Evolutionary conservation across 2,888 invertebrate genomes (phyloP).

Genomic region (Plemyria rubiginata): DNA sequence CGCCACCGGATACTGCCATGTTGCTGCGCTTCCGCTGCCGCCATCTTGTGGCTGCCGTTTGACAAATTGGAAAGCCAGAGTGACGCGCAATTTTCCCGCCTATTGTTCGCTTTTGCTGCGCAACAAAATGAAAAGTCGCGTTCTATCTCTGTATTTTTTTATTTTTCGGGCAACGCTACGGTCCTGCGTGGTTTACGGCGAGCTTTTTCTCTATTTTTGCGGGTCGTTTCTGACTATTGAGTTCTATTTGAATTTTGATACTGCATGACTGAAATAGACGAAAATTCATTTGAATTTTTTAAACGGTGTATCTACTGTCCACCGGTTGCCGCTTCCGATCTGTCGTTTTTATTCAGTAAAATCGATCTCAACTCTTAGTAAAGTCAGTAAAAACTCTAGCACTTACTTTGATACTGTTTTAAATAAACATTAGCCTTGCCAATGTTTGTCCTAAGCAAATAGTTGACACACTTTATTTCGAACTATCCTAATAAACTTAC

Average conservation of each 20-base stretch:
- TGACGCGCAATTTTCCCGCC: constrained; percentile 85
- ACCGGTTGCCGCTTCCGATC: not conserved
- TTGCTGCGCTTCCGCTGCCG: constrained; percentile 70
- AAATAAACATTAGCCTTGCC: too few relatives aligned
- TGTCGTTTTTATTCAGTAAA: not conserved
- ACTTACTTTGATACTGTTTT: too few relatives aligned
- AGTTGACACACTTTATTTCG: too few relatives aligned
- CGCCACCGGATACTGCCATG: constrained; percentile 77
- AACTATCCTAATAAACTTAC: not conserved
- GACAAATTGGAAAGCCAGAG: constrained; percentile 84
- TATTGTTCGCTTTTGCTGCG: constrained; percentile 81
- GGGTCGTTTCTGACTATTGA: constrained; percentile 67
- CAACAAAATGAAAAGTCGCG: constrained; percentile 83
- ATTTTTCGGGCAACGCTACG: constrained; percentile 68
- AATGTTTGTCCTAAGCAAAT: too few relatives aligned
- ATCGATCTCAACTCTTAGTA: not conserved
- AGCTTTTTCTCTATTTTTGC: constrained; percentile 62
- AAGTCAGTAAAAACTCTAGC: too few relatives aligned
- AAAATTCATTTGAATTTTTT: constrained; percentile 40
- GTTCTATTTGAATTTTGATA: constrained; percentile 65
- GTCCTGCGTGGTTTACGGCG: constrained; percentile 58
- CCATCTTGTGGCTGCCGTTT: constrained; percentile 82
- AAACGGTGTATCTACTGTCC: constrained; percentile 28
- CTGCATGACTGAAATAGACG: constrained; percentile 47
- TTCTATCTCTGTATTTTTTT: constrained; percentile 68